These are phyloP conservation scores for Cyclophora albipunctata DNA, from an alignment of 2,888 invertebrate genomes.

Conservation along the genomic window DNA sequence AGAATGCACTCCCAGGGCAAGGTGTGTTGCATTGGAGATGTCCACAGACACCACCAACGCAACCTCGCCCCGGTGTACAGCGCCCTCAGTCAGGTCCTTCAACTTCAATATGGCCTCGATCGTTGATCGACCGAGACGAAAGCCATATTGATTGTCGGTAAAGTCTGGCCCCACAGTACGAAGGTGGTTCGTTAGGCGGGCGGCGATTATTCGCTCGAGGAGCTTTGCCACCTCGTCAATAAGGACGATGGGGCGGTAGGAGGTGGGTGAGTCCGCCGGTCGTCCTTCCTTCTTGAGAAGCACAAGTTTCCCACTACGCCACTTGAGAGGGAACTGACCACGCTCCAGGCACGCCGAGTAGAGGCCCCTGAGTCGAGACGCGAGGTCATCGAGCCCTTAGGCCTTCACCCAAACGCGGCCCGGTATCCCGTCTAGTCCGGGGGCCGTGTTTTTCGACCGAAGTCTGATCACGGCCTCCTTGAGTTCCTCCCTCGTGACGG, in stretches of 20 bases:
- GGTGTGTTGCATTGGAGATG: conserved; percentile 14
- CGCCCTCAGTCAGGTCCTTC: too few species aligned
- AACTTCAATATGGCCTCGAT: conserved; percentile 6
- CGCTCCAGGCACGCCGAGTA: background rate
- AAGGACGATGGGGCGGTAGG: background rate
- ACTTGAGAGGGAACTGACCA: background rate
- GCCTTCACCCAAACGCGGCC: background rate
- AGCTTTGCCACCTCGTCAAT: background rate
- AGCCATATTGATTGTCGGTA: conserved; percentile 6
- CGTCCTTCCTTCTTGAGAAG: background rate
- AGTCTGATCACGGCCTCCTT: background rate
- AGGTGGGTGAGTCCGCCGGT: background rate
- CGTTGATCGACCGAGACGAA: conserved; percentile 4
- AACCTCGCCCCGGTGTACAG: too few species aligned
- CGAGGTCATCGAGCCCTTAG: background rate
- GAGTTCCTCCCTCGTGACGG: too few species aligned
- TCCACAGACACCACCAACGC: too few species aligned
- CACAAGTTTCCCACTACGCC: background rate
- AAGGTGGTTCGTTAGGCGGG: conserved; percentile 6
- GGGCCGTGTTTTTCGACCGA: background rate
- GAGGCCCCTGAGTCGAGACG: background rate
- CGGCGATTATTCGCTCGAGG: background rate
- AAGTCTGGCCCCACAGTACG: conserved; percentile 6
- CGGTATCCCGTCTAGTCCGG: background rate
- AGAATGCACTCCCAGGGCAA: conserved; percentile 18